Evolutionary conservation across 2,888 invertebrate genomes (phyloP).

Genomic region (Drosophila longiperda): DNA sequence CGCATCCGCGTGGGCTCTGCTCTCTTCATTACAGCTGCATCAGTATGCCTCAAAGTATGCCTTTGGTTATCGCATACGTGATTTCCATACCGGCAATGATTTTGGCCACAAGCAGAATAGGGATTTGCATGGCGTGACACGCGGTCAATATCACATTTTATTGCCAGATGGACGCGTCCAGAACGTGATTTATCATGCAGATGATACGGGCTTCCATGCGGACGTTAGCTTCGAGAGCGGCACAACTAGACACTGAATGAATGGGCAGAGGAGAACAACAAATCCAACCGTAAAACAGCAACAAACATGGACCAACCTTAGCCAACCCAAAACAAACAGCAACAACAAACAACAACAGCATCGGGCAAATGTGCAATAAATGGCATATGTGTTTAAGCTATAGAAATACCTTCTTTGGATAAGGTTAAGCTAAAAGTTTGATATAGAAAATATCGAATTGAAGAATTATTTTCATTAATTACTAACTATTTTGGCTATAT

Average conservation of each 20-base stretch:
- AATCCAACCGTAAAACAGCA: conserved; percentile 5
- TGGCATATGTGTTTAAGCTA: conserved; percentile 20
- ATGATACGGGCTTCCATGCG: conserved; percentile 91
- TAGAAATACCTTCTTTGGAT: conserved; percentile 3
- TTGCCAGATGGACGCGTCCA: conserved; percentile 92
- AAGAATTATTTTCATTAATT: neutral
- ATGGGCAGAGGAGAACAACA: neutral
- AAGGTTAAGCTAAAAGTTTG: neutral
- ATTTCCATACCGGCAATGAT: conserved; percentile 90
- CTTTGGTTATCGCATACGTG: conserved; percentile 90
- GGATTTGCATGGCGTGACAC: conserved; percentile 88
- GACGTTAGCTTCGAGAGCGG: conserved; percentile 88
- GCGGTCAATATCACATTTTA: conserved; percentile 91
- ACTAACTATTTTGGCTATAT: neutral
- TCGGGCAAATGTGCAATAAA: conserved; percentile 48
- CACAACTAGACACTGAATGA: conserved; percentile 56
- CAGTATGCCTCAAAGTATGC: conserved; percentile 88
- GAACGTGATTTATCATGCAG: conserved; percentile 91
- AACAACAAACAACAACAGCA: conserved; percentile 7
- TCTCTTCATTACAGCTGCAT: conserved; percentile 85
- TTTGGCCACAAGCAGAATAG: conserved; percentile 91
- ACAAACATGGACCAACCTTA: conserved; percentile 1
- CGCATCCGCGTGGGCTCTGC: neutral
- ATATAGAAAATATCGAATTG: neutral
- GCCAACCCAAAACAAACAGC: neutral